phyloP scores from a whole-genome alignment of 2,113 vertebrate species.

The Probosciger aterrimus region DNA sequence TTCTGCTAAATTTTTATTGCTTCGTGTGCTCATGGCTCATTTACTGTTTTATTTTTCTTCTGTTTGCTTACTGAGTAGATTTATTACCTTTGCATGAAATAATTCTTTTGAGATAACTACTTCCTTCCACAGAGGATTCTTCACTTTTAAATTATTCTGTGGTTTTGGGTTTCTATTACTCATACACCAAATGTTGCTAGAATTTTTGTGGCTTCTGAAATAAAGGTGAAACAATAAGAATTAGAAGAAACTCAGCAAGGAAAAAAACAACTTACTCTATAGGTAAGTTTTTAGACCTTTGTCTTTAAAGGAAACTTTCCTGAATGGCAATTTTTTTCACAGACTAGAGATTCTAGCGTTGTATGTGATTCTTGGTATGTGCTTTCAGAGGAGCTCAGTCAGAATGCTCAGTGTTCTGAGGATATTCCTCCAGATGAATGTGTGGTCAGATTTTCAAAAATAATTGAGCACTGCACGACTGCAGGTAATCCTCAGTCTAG shows the following conservation, averaged over 20 bases:
- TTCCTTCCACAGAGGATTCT: background rate
- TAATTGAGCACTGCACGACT: background rate
- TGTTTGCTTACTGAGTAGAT: constrained; percentile 42
- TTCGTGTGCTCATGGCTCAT: constrained; percentile 13
- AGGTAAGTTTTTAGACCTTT: background rate
- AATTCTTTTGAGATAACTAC: constrained; percentile 22
- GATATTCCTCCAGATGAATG: background rate
- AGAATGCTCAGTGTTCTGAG: background rate
- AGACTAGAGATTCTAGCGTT: background rate
- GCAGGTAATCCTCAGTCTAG: background rate
- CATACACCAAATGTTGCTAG: background rate
- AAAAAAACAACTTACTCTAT: fast-evolving
- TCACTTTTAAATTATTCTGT: background rate
- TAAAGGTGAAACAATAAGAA: background rate
- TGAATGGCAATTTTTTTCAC: background rate
- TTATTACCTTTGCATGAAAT: constrained; percentile 41
- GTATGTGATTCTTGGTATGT: background rate
- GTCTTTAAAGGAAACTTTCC: background rate
- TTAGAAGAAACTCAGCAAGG: background rate
- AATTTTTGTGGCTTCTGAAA: background rate
- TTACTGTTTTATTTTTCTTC: constrained; percentile 51
- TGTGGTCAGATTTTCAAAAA: background rate
- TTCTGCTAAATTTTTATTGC: constrained; percentile 32
- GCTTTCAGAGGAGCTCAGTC: background rate
- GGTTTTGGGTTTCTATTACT: background rate